Evolutionary conservation across 2,888 invertebrate species (phyloP).

Genomic region (Netelia melanura): DNA sequence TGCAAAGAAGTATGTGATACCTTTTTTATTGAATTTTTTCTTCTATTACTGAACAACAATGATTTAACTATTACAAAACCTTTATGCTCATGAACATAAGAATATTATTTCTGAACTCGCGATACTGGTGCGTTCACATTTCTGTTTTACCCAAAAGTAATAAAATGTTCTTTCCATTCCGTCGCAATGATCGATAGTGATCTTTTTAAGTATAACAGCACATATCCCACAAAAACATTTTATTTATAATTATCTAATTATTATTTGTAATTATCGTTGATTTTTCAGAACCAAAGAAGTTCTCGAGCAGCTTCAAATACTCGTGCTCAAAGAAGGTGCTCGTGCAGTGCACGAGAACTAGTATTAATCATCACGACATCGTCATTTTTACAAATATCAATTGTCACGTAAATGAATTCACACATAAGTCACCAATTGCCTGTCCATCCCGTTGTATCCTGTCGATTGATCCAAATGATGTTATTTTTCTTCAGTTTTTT

Average conservation of each 20-base stretch:
- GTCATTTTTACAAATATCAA: not conserved
- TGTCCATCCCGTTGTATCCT: not conserved
- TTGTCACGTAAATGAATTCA: too few species aligned
- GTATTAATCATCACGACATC: not conserved
- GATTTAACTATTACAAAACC: not conserved
- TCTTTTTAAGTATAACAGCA: too few species aligned
- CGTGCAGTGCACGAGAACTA: slow-evolving; percentile 14
- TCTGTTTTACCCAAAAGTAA: too few species aligned
- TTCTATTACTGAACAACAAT: not conserved
- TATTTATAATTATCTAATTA: too few species aligned
- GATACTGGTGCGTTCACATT: too few species aligned
- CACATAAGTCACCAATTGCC: too few species aligned
- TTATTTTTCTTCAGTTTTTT: not conserved
- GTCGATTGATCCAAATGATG: not conserved
- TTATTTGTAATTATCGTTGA: slow-evolving; percentile 14
- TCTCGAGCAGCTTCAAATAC: slow-evolving; percentile 68
- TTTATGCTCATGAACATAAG: not conserved
- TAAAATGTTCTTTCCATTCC: too few species aligned
- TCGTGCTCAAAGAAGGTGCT: slow-evolving; percentile 69
- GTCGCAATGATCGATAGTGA: too few species aligned
- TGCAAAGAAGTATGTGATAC: slow-evolving; percentile 68
- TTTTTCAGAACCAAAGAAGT: slow-evolving; percentile 68
- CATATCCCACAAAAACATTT: not conserved
- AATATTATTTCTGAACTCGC: too few species aligned
- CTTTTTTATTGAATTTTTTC: not conserved